Percentiles rank a stretch among this genome's conserved stretches.
Conservation (phyloP, 1,140 invertebrate genomes). For the Ostrea denselamellosa region DNA sequence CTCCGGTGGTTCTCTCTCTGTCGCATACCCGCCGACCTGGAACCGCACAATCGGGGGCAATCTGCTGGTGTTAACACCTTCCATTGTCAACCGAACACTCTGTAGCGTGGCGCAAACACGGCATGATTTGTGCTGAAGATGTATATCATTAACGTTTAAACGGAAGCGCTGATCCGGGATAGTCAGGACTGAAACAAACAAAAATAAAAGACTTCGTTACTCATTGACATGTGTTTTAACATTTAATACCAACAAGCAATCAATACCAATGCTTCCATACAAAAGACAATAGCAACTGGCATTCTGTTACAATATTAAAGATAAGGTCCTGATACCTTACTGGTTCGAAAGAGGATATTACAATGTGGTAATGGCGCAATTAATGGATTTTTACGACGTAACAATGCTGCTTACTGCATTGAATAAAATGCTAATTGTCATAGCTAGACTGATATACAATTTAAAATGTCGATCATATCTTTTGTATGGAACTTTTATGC, state of each 20-base stretch:
- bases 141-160: neutral
- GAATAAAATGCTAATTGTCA: neutral
- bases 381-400: neutral
- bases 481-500: neutral
- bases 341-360: neutral
- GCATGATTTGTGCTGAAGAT: neutral
- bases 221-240: slow-evolving; percentile 33
- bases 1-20: slow-evolving; percentile 40
- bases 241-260: neutral
- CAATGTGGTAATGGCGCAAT: slow-evolving; percentile 11
- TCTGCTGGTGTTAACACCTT: slow-evolving; percentile 47
- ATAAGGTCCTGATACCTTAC: neutral
- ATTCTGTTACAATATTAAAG: slow-evolving; percentile 22
- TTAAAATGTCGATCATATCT: neutral
- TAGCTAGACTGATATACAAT: neutral
- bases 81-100: neutral
- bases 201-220: neutral
- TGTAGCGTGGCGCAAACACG: neutral
- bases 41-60: slow-evolving; percentile 46
- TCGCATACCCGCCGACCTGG: slow-evolving; percentile 42
- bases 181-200: slow-evolving; percentile 9
- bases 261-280: neutral
- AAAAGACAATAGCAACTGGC: slow-evolving; percentile 7
- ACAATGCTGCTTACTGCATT: neutral
- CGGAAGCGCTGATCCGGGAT: slow-evolving; percentile 1